phyloP scores from a whole-genome alignment of 2,797 vertebrate genomes.

The Phylloscopus collybita region DNA sequence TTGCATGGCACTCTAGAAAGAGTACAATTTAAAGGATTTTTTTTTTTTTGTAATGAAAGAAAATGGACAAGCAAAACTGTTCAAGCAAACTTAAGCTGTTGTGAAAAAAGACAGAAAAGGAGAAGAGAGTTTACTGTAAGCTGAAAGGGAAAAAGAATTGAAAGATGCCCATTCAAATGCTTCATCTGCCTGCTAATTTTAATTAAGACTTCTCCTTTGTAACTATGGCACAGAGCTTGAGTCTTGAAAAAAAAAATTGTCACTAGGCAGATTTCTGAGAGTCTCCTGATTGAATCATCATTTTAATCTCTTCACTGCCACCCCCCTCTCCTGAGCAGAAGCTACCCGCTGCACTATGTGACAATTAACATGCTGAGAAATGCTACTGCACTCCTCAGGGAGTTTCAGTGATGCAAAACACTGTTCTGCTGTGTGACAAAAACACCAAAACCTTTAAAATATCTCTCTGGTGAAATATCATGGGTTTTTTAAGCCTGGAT shows the following conservation, averaged over 20 bases:
- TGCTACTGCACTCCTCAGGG: constrained; percentile 2
- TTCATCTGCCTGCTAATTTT: constrained; percentile 65
- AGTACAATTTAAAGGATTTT: not conserved
- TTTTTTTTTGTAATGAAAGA: not conserved
- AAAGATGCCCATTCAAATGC: constrained; percentile 62
- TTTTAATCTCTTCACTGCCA: constrained; percentile 45
- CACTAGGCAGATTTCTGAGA: constrained; percentile 62
- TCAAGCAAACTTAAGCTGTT: constrained; percentile 48
- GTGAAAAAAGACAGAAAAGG: constrained; percentile 32
- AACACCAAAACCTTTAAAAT: not conserved
- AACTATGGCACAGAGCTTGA: constrained; percentile 35
- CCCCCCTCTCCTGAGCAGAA: constrained; percentile 11
- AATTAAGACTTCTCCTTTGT: constrained; percentile 65
- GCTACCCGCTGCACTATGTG: constrained; percentile 22
- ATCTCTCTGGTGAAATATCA: not conserved
- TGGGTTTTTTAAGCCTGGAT: not conserved
- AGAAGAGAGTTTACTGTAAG: constrained; percentile 16
- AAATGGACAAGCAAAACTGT: constrained; percentile 14
- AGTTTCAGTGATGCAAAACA: constrained; percentile 27
- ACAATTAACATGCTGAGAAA: constrained; percentile 49
- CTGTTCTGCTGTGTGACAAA: constrained; percentile 2
- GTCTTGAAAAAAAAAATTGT: constrained; percentile 24
- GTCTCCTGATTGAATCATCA: constrained; percentile 60
- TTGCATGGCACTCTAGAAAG: not conserved
- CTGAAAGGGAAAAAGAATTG: constrained; percentile 50